Conservation (phyloP, 2,888 invertebrate species). For the Sepioteuthis lessoniana region DNA sequence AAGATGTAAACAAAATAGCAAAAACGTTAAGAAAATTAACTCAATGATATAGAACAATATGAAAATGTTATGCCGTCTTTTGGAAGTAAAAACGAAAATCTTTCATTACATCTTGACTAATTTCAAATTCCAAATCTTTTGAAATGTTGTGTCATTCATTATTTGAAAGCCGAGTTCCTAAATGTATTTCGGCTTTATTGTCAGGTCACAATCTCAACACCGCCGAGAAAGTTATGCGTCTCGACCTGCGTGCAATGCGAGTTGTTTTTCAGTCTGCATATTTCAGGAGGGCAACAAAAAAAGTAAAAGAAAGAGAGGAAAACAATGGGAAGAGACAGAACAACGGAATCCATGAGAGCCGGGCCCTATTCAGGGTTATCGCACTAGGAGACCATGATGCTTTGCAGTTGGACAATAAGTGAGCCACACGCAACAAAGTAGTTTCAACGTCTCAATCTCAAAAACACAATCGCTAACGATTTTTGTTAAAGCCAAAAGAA, state of each 20-base stretch:
- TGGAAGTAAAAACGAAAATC: background rate
- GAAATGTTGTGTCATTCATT: background rate
- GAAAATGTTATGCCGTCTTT: background rate
- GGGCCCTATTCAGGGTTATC: background rate
- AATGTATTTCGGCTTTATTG: background rate
- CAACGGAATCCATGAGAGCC: background rate
- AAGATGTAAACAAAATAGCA: too few species aligned
- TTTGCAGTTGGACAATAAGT: background rate
- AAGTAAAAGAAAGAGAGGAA: background rate
- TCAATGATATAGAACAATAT: background rate
- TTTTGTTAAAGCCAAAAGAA: background rate
- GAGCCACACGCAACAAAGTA: background rate
- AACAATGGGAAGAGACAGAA: background rate
- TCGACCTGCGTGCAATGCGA: constrained; percentile 33
- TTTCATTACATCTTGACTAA: background rate
- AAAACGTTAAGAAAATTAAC: background rate
- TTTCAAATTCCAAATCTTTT: constrained; percentile 5
- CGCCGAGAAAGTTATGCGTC: constrained; percentile 7
- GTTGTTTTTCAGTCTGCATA: constrained; percentile 17
- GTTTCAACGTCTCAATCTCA: background rate
- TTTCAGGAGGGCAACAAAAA: background rate
- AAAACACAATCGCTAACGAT: background rate
- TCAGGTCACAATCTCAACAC: background rate
- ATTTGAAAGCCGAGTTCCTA: background rate
- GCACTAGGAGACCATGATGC: background rate